Conservation (phyloP, 1,140 invertebrate species). For the Fopius arisanus region DNA sequence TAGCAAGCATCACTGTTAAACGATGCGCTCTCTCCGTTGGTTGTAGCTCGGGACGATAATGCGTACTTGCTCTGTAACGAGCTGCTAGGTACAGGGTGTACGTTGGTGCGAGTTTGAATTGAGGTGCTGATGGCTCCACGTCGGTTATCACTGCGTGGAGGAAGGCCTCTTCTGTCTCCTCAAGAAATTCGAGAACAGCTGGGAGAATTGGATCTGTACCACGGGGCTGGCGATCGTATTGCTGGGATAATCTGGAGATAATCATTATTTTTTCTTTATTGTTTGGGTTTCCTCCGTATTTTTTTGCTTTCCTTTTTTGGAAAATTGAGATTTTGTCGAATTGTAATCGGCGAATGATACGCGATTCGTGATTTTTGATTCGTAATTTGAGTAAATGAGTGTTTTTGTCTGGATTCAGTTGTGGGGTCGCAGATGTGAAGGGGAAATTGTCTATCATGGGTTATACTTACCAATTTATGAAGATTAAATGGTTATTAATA, state of each 20-base stretch:
- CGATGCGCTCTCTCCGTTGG: slow-evolving; percentile 90
- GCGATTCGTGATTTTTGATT: no score
- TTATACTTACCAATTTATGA: no score
- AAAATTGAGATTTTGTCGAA: no score
- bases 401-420: no score
- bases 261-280: no score
- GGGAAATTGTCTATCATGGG: no score
- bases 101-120: slow-evolving; percentile 90
- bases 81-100: slow-evolving; percentile 95
- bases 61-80: slow-evolving; percentile 89
- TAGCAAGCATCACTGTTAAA: slow-evolving; percentile 86
- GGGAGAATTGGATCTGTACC: slow-evolving; percentile 91
- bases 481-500: no score
- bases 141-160: slow-evolving; percentile 86
- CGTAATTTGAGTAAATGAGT: no score
- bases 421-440: no score
- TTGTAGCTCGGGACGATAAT: slow-evolving; percentile 89
- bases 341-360: no score
- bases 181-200: slow-evolving; percentile 92
- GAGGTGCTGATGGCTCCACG: slow-evolving; percentile 83
- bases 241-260: slow-evolving; percentile 61
- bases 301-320: no score
- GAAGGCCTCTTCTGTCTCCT: slow-evolving; percentile 92
- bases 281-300: no score
- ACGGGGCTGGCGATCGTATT: slow-evolving; percentile 67